phyloP scores from a whole-genome alignment of 2,113 vertebrate species.

The Caloenas nicobarica region DNA sequence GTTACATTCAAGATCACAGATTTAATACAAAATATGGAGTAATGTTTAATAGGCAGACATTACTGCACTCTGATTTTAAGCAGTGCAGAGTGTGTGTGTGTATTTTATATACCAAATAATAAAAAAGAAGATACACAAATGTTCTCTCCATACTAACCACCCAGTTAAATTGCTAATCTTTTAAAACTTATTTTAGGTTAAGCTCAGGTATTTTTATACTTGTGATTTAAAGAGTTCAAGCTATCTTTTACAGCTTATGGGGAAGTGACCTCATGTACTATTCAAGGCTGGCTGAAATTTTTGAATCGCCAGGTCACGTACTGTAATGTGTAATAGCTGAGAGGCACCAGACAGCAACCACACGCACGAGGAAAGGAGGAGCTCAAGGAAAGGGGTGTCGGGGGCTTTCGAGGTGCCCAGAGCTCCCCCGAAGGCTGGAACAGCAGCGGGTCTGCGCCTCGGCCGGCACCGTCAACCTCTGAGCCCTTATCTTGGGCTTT shows the following conservation, averaged over 20 bases:
- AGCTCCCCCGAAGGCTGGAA: not conserved
- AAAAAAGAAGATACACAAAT: not conserved
- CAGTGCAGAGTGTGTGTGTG: too few species aligned
- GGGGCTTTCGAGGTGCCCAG: not conserved
- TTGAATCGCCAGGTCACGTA: not conserved
- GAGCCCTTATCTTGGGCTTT: not conserved
- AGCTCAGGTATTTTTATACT: slow-evolving; percentile 5
- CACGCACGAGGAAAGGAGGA: not conserved
- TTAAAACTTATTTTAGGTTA: slow-evolving; percentile 34
- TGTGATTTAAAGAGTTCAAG: not conserved
- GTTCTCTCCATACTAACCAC: not conserved
- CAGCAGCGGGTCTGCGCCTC: rapidly evolving
- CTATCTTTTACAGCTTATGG: not conserved
- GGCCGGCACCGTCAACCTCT: not conserved
- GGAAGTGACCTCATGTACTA: not conserved
- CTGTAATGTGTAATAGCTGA: not conserved
- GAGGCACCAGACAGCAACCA: not conserved
- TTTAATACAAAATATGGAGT: not conserved
- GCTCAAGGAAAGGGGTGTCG: too few species aligned
- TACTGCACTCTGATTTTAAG: not conserved
- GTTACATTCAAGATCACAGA: not conserved
- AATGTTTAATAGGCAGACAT: not conserved
- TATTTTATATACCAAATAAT: not conserved
- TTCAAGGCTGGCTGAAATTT: not conserved
- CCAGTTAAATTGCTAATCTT: not conserved